These are phyloP conservation scores for Pelmatolapia mariae DNA, from an alignment of 2,113 vertebrate species.

Conservation along the genomic window DNA sequence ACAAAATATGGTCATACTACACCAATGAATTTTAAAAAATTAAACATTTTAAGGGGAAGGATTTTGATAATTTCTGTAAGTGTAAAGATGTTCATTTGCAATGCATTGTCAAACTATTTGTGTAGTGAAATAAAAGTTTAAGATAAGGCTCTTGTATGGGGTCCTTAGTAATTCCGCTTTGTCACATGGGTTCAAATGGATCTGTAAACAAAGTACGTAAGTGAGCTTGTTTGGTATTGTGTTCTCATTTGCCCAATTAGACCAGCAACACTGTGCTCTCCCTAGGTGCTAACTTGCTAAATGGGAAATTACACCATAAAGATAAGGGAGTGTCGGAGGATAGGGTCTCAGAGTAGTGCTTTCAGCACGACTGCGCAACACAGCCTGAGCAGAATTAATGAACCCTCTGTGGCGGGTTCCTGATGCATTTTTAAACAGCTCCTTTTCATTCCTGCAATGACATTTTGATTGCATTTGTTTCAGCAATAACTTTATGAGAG, in stretches of 20 bases:
- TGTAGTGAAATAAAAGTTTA: neutral
- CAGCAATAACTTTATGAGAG: conserved; percentile 49
- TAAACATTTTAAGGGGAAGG: neutral
- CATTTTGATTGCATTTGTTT: conserved; percentile 72
- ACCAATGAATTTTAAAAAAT: neutral
- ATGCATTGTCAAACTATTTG: neutral
- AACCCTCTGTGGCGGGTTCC: conserved; percentile 49
- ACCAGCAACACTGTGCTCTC: conserved; percentile 49
- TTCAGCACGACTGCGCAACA: conserved; percentile 56
- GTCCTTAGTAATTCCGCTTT: neutral
- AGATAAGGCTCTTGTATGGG: neutral
- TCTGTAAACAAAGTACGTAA: conserved; percentile 33
- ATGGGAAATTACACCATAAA: conserved; percentile 69
- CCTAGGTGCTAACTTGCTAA: conserved; percentile 62
- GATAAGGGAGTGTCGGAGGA: conserved; percentile 64
- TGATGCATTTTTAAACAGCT: conserved; percentile 70
- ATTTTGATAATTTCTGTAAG: neutral
- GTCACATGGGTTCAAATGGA: conserved; percentile 12
- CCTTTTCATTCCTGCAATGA: conserved; percentile 62
- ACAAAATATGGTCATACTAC: conserved; percentile 29
- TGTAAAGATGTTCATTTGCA: neutral
- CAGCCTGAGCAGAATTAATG: conserved; percentile 64
- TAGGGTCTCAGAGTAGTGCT: conserved; percentile 49
- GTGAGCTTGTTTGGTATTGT: conserved; percentile 48
- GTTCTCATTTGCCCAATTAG: conserved; percentile 63